Conservation (phyloP, 2,797 vertebrate genomes). For the Novumbra hubbsi region DNA sequence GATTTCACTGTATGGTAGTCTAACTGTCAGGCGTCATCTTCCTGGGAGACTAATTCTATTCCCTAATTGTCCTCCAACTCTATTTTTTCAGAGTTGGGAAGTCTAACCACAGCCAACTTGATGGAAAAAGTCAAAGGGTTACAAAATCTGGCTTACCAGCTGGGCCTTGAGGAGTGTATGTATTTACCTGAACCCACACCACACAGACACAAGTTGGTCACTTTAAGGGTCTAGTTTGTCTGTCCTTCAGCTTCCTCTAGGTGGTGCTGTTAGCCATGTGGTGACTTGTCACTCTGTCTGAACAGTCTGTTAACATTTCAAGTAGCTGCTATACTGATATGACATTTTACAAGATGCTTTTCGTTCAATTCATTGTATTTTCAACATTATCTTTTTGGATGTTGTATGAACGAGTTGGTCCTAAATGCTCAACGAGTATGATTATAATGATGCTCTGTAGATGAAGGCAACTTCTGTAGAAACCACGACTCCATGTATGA, state of each 20-base stretch:
- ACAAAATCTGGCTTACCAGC: conserved; percentile 96
- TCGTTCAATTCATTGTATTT: neutral
- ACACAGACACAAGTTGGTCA: neutral
- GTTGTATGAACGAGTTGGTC: neutral
- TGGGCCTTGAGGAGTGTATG: conserved; percentile 98
- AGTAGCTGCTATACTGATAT: neutral
- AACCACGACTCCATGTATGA: neutral
- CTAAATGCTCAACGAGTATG: neutral
- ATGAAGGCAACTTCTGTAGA: neutral
- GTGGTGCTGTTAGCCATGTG: conserved; percentile 58
- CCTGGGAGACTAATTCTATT: neutral
- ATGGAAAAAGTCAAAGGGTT: conserved; percentile 99
- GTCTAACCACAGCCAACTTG: conserved; percentile 95
- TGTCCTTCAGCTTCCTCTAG: conserved; percentile 59
- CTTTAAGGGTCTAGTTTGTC: neutral
- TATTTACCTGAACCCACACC: conserved; percentile 41
- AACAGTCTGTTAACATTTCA: neutral
- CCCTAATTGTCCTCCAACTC: neutral
- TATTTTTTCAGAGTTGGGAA: conserved; percentile 84
- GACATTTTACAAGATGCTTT: neutral
- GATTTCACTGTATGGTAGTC: neutral
- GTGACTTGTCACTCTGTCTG: neutral
- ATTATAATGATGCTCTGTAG: too few species aligned
- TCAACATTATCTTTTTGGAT: neutral
- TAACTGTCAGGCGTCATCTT: conserved; percentile 7